Evolutionary conservation across 2,113 vertebrate genomes (phyloP).

Genomic region (Dissostichus mawsoni): DNA sequence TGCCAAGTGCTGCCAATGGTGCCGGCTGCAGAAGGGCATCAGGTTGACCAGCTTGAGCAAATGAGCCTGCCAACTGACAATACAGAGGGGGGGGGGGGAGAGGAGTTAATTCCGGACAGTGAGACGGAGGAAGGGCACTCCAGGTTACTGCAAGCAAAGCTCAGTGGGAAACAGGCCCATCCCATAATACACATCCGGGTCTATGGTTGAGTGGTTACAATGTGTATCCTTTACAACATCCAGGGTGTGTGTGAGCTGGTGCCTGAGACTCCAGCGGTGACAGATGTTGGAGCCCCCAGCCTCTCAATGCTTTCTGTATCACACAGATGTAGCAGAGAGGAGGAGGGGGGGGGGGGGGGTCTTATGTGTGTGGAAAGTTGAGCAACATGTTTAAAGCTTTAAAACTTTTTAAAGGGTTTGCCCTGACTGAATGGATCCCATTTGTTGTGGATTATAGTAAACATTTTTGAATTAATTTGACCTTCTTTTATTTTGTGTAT

Average conservation of each 20-base stretch:
- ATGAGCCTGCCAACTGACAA: conserved; percentile 50
- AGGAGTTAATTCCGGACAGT: conserved; percentile 7
- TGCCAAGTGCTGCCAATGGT: conserved; percentile 51
- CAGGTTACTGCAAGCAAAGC: conserved; percentile 14
- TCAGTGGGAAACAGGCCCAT: neutral
- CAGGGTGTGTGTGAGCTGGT: conserved; percentile 38
- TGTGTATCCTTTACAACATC: neutral
- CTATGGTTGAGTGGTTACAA: conserved; percentile 6
- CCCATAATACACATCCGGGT: conserved; percentile 3
- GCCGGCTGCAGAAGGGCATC: conserved; percentile 57
- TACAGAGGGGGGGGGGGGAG: neutral
- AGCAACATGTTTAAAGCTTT: neutral
- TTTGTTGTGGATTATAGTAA: neutral
- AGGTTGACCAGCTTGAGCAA: conserved; percentile 57
- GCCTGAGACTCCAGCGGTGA: conserved; percentile 49
- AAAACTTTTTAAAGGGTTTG: neutral
- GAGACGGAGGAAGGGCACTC: conserved; percentile 20
- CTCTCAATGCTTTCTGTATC: conserved; percentile 11
- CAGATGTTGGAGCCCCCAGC: conserved; percentile 70
- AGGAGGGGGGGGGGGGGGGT: conserved; percentile 6
- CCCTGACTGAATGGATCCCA: neutral
- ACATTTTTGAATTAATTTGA: neutral
- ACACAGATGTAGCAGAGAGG: conserved; percentile 64
- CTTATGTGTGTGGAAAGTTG: conserved; percentile 1
- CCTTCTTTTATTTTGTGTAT: neutral